Conservation (phyloP, 2,113 vertebrate species). For the Toxotes chatareus region DNA sequence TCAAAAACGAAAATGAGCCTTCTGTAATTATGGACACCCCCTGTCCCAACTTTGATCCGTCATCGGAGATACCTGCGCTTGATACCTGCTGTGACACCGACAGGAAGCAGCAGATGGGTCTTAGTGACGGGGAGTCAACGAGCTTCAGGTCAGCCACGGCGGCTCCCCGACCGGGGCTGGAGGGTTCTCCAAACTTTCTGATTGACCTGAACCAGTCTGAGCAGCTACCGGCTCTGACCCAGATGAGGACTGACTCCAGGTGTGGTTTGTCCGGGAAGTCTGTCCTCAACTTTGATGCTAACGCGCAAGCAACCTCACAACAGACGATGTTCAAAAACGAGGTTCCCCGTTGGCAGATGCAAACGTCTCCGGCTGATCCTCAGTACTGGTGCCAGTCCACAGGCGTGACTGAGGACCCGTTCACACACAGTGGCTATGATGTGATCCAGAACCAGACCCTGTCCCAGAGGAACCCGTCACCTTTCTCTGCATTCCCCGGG, state of each 20-base stretch:
- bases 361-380: slow-evolving; percentile 50
- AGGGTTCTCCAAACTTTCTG: slow-evolving; percentile 67
- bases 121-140: slow-evolving; percentile 42
- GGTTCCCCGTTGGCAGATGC: slow-evolving; percentile 69
- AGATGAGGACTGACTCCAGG: slow-evolving; percentile 66
- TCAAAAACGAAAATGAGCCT: slow-evolving; percentile 80
- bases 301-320: slow-evolving; percentile 42
- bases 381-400: slow-evolving; percentile 78
- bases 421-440: slow-evolving; percentile 59
- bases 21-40: slow-evolving; percentile 68
- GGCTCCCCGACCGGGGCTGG: slow-evolving; percentile 31
- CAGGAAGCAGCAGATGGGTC: slow-evolving; percentile 55
- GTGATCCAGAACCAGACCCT: slow-evolving; percentile 61
- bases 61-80: slow-evolving; percentile 49
- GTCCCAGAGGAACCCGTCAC: slow-evolving; percentile 60
- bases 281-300: slow-evolving; percentile 54
- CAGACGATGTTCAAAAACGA: slow-evolving; percentile 73
- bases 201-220: slow-evolving; percentile 67
- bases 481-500: slow-evolving; percentile 74
- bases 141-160: slow-evolving; percentile 27
- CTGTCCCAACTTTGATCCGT: slow-evolving; percentile 60
- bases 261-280: slow-evolving; percentile 53
- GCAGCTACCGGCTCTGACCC: slow-evolving; percentile 32
- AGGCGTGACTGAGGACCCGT: slow-evolving; percentile 62
- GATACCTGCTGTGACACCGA: slow-evolving; percentile 63